Conservation (phyloP, 2,113 vertebrate species). For the Poicephalus gulielmi region DNA sequence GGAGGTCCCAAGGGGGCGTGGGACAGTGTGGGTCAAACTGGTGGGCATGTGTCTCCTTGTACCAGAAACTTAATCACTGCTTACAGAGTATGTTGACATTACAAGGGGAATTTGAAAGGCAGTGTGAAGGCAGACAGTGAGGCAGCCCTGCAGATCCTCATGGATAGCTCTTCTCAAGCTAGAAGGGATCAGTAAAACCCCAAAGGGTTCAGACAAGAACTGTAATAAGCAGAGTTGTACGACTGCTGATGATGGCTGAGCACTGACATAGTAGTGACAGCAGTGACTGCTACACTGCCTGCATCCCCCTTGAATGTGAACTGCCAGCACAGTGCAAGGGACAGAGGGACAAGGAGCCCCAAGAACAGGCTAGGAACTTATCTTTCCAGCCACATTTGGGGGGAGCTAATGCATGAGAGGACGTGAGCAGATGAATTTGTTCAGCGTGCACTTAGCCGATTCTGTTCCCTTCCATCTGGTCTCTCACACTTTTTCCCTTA, state of each 20-base stretch:
- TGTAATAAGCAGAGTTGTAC: background rate
- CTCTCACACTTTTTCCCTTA: slow-evolving; percentile 28
- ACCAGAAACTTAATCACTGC: background rate
- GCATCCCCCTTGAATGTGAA: background rate
- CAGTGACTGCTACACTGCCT: background rate
- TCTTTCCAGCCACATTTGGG: background rate
- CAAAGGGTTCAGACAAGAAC: background rate
- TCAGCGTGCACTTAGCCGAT: background rate
- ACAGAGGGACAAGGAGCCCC: background rate
- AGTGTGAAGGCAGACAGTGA: background rate
- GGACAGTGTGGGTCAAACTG: background rate
- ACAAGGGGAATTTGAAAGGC: background rate
- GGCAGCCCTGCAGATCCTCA: background rate
- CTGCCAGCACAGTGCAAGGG: background rate
- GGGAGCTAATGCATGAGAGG: background rate
- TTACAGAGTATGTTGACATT: background rate
- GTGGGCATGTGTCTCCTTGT: background rate
- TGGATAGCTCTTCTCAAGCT: background rate
- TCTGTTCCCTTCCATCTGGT: slow-evolving; percentile 38
- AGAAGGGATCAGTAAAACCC: background rate
- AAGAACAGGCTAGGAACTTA: background rate
- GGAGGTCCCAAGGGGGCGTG: background rate
- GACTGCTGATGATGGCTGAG: background rate
- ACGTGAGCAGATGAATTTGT: background rate
- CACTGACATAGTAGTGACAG: background rate